Percentiles rank a stretch among this genome's conserved stretches.
These are phyloP conservation scores for Trachymyrmex cornetzi DNA, from an alignment of 1,140 invertebrate genomes.

Conservation along the genomic window DNA sequence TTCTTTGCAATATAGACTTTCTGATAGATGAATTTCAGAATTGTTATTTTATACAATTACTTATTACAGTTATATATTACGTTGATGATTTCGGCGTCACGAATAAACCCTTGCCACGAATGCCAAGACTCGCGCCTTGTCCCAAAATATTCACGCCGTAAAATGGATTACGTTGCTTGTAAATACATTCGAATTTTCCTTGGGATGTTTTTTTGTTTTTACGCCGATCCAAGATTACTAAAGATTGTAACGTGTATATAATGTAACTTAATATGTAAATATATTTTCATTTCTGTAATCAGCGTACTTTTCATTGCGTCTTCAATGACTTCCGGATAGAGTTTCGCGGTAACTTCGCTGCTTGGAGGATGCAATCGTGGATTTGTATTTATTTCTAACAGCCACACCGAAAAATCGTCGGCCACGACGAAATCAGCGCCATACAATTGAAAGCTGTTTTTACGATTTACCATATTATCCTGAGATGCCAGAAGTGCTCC, in stretches of 20 bases:
- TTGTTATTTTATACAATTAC: constrained; percentile 10
- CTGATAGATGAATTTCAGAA: constrained; percentile 3
- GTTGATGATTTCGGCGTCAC: constrained; percentile 8
- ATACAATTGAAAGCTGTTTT: constrained; percentile 96
- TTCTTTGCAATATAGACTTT: constrained; percentile 34
- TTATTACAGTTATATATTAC: background rate
- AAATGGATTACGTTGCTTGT: constrained; percentile 68
- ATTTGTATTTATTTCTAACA: constrained; percentile 97
- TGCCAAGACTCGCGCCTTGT: constrained; percentile 65
- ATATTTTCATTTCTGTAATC: background rate
- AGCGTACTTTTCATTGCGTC: constrained; percentile 94
- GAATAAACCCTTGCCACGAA: constrained; percentile 66
- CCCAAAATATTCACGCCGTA: constrained; percentile 65
- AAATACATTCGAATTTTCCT: constrained; percentile 72
- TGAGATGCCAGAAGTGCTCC: constrained; percentile 93
- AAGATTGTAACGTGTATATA: constrained; percentile 15
- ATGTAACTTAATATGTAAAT: background rate
- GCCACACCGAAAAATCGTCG: constrained; percentile 95
- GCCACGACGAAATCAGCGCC: constrained; percentile 97
- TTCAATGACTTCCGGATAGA: constrained; percentile 94
- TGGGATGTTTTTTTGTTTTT: constrained; percentile 56
- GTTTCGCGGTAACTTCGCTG: constrained; percentile 92
- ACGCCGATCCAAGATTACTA: constrained; percentile 68
- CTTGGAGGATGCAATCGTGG: constrained; percentile 93
- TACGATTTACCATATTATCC: constrained; percentile 90